A percentile compares a stretch with the other conserved stretches of the same genome.
Evolutionary conservation across 2,888 invertebrate species (phyloP).

Genomic region (Baronia brevicornis): DNA sequence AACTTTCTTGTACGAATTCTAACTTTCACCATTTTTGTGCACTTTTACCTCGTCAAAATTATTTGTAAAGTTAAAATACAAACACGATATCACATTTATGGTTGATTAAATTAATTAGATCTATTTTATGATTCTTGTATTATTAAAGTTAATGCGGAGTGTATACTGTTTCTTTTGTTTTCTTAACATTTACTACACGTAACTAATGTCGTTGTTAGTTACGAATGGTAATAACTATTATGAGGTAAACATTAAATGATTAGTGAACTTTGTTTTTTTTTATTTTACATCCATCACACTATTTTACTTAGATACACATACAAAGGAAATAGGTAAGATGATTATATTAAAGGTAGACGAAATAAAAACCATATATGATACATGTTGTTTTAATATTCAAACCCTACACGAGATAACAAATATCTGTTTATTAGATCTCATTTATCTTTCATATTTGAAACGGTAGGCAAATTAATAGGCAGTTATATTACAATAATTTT

Average conservation of each 20-base stretch:
- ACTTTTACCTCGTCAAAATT: slow-evolving; percentile 63
- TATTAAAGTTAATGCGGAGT: slow-evolving; percentile 75
- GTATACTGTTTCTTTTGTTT: slow-evolving; percentile 75
- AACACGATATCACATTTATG: slow-evolving; percentile 45
- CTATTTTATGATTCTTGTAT: slow-evolving; percentile 71
- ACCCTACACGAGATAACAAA: too few relatives aligned
- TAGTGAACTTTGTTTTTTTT: slow-evolving; percentile 67
- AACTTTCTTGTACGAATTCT: slow-evolving; percentile 67
- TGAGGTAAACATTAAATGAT: slow-evolving; percentile 76
- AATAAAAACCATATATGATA: too few relatives aligned
- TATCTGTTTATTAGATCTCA: too few relatives aligned
- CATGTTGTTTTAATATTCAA: too few relatives aligned
- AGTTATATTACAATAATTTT: too few relatives aligned
- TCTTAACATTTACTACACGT: slow-evolving; percentile 74
- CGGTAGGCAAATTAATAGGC: too few relatives aligned
- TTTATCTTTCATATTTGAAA: too few relatives aligned
- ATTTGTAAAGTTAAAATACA: slow-evolving; percentile 33
- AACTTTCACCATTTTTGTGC: slow-evolving; percentile 70
- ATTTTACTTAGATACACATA: slow-evolving; percentile 3
- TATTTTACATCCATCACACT: slow-evolving; percentile 37
- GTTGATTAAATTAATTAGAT: slow-evolving; percentile 60
- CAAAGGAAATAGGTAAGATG: neutral
- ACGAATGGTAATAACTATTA: slow-evolving; percentile 76
- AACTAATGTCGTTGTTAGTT: slow-evolving; percentile 77
- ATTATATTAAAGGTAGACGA: too few relatives aligned